Base-by-base conservation (phyloP, 2,888 invertebrate species). In the Lydus trimaculatus region DNA sequence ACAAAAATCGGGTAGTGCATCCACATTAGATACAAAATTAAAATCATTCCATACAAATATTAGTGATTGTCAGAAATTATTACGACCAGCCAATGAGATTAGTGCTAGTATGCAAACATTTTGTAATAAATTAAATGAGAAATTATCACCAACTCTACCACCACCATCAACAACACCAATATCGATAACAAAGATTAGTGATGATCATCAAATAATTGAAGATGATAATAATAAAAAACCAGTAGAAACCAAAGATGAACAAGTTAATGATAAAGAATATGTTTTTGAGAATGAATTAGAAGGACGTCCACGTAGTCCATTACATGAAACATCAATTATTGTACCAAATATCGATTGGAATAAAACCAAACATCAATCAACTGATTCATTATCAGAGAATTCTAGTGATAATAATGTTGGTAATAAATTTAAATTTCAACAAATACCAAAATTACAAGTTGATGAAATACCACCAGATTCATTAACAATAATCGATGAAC, bases 41-140 rank as follows among this genome's bases (percentile, higher is more conserved):
- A 92, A 94, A 85, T 93, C 92, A 70, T 92, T 96, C 81, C 91
- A 94, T 73, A 93, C 93, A 39, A 93, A 92, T 76, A 96, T 96
- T 70, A 93, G 94, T 0, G 95, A 96, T 81, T 94, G 95, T 80
- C 96, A 96, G 79, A 96, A 95, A 80, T 86, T 95, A 74, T 84
- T 96, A 52, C 92, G 94, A 83, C 94, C 94, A 0, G 92, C 94
- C 0, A 88, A 91, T 0, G 80, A 81, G 70, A 73, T 91, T 15
- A 91, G 90, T 79, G 89, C 91, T 0, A 88, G 90, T 59, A 91
- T 91, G 91, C 91, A 91, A 80, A 90, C 90, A 4, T 91, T 92
- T 83, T 92, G 66, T 88, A 81, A 75, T 67, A 83, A 82, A 75
- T 73, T 83, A 31, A 79, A 81, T 65, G 84, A 84, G 67, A 69